Percentiles rank a stretch among this genome's conserved stretches.
phyloP scores from a whole-genome alignment of 2,888 invertebrate species.

The Disparrhopalites patrizii region DNA sequence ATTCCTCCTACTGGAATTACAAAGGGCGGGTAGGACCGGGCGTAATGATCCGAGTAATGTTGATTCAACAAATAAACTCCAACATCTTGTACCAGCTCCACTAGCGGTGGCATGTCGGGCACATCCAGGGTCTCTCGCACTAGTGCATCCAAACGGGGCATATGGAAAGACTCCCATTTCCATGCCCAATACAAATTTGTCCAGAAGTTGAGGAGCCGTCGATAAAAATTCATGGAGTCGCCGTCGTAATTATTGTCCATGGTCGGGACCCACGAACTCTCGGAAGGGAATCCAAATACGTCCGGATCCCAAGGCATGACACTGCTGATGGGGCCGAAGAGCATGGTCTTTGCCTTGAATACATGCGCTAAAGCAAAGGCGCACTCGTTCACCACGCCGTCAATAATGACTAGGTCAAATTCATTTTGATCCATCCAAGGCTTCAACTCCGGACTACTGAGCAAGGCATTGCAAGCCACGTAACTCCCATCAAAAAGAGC shows the following conservation, averaged over 20 bases:
- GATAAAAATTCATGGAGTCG: slow-evolving; percentile 6
- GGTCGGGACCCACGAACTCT: slow-evolving; percentile 18
- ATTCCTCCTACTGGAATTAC: slow-evolving; percentile 23
- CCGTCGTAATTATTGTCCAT: slow-evolving; percentile 20
- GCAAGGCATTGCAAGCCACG: neutral
- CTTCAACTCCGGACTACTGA: slow-evolving; percentile 19
- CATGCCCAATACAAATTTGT: slow-evolving; percentile 16
- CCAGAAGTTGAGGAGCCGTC: neutral
- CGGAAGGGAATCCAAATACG: slow-evolving; percentile 14
- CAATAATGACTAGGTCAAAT: slow-evolving; percentile 26
- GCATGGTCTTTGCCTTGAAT: slow-evolving; percentile 17
- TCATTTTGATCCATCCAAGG: slow-evolving; percentile 19
- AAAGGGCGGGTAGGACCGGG: slow-evolving; percentile 16
- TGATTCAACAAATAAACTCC: slow-evolving; percentile 13
- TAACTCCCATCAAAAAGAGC: slow-evolving; percentile 5
- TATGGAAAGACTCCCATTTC: slow-evolving; percentile 12
- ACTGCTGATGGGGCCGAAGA: slow-evolving; percentile 12
- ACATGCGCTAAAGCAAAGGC: slow-evolving; percentile 15
- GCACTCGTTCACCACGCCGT: slow-evolving; percentile 20
- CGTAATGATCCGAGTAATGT: slow-evolving; percentile 19
- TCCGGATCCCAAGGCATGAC: slow-evolving; percentile 20
- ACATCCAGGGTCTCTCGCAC: slow-evolving; percentile 1
- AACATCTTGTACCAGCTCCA: slow-evolving; percentile 2
- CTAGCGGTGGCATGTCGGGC: slow-evolving; percentile 1
- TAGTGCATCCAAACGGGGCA: slow-evolving; percentile 22